Conservation (phyloP, 2,797 vertebrate species). For the Psittacula derbiana region DNA sequence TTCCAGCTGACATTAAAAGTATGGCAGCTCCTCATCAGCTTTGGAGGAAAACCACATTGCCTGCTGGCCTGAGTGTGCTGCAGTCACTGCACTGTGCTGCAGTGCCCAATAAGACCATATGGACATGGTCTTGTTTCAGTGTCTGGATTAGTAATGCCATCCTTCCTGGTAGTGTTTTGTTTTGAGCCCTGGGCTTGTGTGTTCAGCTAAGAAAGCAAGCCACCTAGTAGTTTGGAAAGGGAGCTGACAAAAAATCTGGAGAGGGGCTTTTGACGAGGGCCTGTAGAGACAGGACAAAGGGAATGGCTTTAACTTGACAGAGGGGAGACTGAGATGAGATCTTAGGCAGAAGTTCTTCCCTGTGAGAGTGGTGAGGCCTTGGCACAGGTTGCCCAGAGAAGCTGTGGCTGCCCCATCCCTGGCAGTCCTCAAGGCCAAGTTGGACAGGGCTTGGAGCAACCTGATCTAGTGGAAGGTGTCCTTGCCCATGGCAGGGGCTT, state of each 20-base stretch:
- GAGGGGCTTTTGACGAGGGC: not conserved
- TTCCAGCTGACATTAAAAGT: not conserved
- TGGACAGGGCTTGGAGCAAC: not conserved
- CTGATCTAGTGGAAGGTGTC: not conserved
- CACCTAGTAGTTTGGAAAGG: not conserved
- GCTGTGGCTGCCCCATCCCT: not conserved
- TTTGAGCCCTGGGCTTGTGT: not conserved
- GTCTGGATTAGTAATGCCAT: not conserved
- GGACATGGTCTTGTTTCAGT: not conserved
- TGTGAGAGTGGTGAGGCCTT: not conserved
- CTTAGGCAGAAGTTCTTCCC: not conserved
- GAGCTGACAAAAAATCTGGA: not conserved
- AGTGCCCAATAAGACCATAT: not conserved
- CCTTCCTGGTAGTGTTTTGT: not conserved
- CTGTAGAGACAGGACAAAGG: not conserved
- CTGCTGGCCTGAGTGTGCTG: fast-evolving
- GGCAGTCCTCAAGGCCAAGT: not conserved
- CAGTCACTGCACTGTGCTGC: not conserved
- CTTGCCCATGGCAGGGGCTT: not conserved
- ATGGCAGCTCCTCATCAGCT: not conserved
- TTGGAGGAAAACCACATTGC: not conserved
- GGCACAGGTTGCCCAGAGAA: not conserved
- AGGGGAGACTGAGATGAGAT: not conserved
- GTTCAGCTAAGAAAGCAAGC: not conserved
- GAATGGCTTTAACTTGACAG: not conserved